Evolutionary conservation across 2,797 vertebrate genomes (phyloP).

Genomic region (Poecilia wingei): DNA sequence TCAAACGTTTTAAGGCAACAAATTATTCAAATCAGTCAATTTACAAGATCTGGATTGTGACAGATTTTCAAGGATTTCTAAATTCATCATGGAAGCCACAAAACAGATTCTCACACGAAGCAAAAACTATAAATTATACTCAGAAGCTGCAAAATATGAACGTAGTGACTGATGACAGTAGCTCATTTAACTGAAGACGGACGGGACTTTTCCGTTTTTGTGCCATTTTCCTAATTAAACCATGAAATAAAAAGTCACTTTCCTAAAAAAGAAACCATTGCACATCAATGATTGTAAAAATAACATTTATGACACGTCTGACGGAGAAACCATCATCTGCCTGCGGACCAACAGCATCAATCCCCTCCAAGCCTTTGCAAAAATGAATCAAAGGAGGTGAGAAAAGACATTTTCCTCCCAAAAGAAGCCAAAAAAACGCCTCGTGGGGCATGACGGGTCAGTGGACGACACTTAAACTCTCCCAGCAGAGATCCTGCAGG

Average conservation of each 20-base stretch:
- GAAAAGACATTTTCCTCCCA: constrained; percentile 11
- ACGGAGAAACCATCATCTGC: constrained; percentile 56
- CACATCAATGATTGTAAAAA: constrained; percentile 40
- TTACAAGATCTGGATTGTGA: not conserved
- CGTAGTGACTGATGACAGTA: not conserved
- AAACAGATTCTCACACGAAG: too few species aligned
- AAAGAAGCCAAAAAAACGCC: constrained; percentile 35
- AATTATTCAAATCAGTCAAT: not conserved
- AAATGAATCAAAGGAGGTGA: not conserved
- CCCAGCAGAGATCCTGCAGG: constrained; percentile 25
- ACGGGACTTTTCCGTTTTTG: constrained; percentile 19
- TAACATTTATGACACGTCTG: constrained; percentile 64
- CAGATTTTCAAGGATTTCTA: too few species aligned
- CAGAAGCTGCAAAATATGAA: not conserved
- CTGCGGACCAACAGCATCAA: constrained; percentile 55
- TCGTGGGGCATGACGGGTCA: constrained; percentile 26
- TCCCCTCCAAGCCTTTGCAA: constrained; percentile 38
- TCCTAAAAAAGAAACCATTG: constrained; percentile 38
- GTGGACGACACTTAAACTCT: constrained; percentile 42
- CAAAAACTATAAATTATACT: not conserved
- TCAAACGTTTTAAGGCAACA: not conserved
- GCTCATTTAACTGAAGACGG: constrained; percentile 19
- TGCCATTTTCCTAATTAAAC: constrained; percentile 45
- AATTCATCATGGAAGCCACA: too few species aligned
- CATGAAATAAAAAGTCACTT: constrained; percentile 6